Conservation (phyloP, 2,113 vertebrate species). For the Micronisus gabar region DNA sequence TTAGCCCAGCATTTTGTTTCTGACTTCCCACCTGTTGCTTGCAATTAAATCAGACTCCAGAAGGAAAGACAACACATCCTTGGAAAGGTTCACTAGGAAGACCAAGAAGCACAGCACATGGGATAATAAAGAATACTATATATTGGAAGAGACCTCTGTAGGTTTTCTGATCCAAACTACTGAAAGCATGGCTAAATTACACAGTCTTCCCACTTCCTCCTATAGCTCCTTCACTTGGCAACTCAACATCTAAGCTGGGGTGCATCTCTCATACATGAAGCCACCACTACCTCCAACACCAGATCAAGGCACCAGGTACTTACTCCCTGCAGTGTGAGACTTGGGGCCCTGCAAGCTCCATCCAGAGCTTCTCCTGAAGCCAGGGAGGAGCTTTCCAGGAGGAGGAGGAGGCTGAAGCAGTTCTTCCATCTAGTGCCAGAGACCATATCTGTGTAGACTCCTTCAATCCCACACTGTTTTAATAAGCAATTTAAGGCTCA, state of each 20-base stretch:
- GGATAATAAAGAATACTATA: background rate
- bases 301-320: background rate
- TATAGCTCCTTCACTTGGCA: background rate
- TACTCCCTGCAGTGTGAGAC: background rate
- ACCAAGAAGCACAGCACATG: background rate
- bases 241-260: background rate
- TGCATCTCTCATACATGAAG: fast-evolving
- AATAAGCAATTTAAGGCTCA: background rate
- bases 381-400: background rate
- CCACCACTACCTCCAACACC: fast-evolving
- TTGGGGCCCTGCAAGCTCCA: background rate
- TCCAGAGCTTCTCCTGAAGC: background rate
- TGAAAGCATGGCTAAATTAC: background rate
- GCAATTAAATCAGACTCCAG: background rate
- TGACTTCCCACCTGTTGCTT: background rate
- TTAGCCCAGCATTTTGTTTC: background rate
- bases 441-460: background rate
- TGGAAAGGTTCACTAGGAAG: background rate
- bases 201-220: background rate
- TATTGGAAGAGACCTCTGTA: background rate
- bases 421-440: background rate
- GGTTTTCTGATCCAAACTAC: background rate
- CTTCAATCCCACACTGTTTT: background rate
- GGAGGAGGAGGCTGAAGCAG: background rate
- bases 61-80: background rate